Evolutionary conservation across 1,140 invertebrate genomes (phyloP).

Genomic region (Bombus waltoni): DNA sequence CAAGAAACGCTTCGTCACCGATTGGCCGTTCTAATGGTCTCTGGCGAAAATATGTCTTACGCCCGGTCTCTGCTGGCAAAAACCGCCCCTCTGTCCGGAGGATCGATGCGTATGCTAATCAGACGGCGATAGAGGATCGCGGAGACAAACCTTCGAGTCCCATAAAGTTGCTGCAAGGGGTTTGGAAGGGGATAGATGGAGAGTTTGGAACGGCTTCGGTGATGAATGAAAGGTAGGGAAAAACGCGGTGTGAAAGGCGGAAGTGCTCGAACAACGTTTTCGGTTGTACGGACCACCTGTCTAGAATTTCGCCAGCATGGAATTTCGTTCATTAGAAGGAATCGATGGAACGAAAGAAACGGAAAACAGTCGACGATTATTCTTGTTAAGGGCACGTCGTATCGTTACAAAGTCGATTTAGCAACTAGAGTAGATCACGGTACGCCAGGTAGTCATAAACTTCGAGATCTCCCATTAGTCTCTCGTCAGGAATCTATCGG

Average conservation of each 20-base stretch:
- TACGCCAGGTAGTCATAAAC: too few species aligned
- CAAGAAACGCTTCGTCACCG: conserved; percentile 55
- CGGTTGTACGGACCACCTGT: not conserved
- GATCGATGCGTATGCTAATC: conserved; percentile 56
- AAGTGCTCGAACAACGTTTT: conserved; percentile 14
- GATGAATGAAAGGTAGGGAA: conserved; percentile 16
- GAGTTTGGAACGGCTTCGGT: not conserved
- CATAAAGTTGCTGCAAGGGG: conserved; percentile 12
- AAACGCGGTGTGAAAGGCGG: not conserved
- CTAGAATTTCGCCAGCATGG: not conserved
- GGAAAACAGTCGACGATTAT: too few species aligned
- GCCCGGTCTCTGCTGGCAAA: not conserved
- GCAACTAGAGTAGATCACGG: too few species aligned
- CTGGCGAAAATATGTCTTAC: conserved; percentile 41
- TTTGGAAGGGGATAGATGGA: not conserved
- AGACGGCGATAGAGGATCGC: conserved; percentile 22
- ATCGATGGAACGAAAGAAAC: not conserved
- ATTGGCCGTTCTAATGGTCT: conserved; percentile 28
- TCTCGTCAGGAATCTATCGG: not conserved
- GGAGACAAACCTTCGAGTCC: conserved; percentile 37
- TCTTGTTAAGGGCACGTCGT: too few species aligned
- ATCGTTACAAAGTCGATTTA: too few species aligned
- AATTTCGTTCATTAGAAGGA: not conserved
- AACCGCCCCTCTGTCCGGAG: conserved; percentile 5
- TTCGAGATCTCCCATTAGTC: too few species aligned